Evolutionary conservation across 2,113 vertebrate genomes (phyloP).

Genomic region (Ursus arctos): DNA sequence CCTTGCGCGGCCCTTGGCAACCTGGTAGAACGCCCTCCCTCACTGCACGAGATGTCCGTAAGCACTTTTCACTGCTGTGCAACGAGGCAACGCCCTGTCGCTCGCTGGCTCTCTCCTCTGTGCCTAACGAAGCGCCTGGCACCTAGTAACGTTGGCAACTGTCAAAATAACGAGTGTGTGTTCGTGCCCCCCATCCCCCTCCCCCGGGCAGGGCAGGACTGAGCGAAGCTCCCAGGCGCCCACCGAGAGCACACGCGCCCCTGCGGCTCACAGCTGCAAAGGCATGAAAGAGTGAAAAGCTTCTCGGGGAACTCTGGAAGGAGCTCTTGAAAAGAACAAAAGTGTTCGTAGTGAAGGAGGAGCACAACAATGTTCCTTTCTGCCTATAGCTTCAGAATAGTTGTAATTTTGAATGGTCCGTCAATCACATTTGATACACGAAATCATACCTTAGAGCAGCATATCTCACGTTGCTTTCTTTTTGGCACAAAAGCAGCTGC

Average conservation of each 20-base stretch:
- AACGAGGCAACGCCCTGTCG: neutral
- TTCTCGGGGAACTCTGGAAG: constrained; percentile 22
- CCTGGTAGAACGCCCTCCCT: rapidly evolving
- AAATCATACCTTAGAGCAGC: constrained; percentile 50
- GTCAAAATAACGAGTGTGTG: neutral
- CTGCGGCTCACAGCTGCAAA: neutral
- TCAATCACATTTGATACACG: constrained; percentile 60
- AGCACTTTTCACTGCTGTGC: rapidly evolving
- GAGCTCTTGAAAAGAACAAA: constrained; percentile 38
- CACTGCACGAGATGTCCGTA: rapidly evolving
- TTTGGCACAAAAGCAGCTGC: constrained; percentile 41
- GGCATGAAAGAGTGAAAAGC: neutral
- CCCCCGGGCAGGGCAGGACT: neutral
- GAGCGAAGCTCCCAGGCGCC: neutral
- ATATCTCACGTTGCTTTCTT: constrained; percentile 1
- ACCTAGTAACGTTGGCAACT: rapidly evolving
- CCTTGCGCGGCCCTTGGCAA: neutral
- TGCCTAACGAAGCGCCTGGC: neutral
- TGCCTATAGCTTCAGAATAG: constrained; percentile 47
- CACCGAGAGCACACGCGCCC: neutral
- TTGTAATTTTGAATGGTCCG: constrained; percentile 45
- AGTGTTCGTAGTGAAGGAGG: neutral
- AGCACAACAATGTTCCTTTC: neutral
- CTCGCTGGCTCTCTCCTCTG: neutral
- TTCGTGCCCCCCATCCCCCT: neutral